Evolutionary conservation across 2,888 invertebrate genomes (phyloP).

Genomic region (Euzophera pinguis): DNA sequence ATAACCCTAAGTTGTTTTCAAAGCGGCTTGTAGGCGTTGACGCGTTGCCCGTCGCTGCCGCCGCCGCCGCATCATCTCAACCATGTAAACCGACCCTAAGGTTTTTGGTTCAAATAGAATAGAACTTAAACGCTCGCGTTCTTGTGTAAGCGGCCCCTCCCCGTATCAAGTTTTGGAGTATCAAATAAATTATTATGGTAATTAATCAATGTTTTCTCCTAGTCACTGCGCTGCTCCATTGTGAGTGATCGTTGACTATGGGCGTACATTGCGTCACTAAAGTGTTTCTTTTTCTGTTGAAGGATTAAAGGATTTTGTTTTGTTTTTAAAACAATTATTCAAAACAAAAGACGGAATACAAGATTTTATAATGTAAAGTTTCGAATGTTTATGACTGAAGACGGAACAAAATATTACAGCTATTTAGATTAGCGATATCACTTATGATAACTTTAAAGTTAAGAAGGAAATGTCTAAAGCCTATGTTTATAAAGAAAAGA

Average conservation of each 20-base stretch:
- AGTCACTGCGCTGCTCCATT: constrained; percentile 72
- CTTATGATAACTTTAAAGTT: no score
- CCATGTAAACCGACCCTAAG: neutral
- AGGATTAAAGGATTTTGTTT: constrained; percentile 30
- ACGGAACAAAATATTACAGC: no score
- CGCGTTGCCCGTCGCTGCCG: no score
- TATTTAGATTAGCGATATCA: no score
- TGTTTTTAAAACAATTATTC: constrained; percentile 11
- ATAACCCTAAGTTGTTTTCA: no score
- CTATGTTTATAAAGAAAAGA: no score
- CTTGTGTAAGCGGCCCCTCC: constrained; percentile 67
- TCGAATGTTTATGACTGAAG: no score
- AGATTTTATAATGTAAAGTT: no score
- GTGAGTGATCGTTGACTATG: constrained; percentile 74
- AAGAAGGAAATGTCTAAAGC: no score
- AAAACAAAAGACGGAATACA: constrained; percentile 2
- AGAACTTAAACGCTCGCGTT: constrained; percentile 58
- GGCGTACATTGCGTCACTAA: constrained; percentile 58
- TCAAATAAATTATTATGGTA: constrained; percentile 80
- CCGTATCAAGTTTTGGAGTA: constrained; percentile 75
- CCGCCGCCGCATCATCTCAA: neutral
- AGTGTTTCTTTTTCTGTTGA: constrained; percentile 46
- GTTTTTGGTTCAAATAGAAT: constrained; percentile 62
- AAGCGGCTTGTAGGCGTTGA: no score
- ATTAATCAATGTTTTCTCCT: constrained; percentile 80